Conservation (phyloP, 2,797 vertebrate species). For the Momotus momota region DNA sequence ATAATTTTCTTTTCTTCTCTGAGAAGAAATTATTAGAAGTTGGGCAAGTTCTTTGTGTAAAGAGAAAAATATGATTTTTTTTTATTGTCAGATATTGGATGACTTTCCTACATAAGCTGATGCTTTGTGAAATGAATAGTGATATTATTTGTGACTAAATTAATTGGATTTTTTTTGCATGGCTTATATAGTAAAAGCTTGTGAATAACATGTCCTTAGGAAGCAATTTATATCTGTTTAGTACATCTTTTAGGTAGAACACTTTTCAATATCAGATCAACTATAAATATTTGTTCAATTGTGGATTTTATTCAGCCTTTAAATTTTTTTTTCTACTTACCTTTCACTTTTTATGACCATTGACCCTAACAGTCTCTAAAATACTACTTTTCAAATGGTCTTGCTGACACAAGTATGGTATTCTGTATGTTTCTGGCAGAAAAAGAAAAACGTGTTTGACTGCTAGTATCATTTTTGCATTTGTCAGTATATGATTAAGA, state of each 20-base stretch:
- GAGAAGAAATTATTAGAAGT: not conserved
- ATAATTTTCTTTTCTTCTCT: not conserved
- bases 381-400: not conserved
- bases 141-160: not conserved
- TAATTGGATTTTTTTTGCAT: not conserved
- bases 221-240: not conserved
- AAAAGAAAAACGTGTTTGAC: not conserved
- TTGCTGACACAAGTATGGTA: not conserved
- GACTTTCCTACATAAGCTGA: not conserved
- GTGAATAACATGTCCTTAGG: not conserved
- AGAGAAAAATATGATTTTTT: accelerated
- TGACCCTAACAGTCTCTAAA: not conserved
- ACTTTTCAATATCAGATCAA: not conserved
- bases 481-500: not conserved
- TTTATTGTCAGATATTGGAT: not conserved
- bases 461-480: not conserved
- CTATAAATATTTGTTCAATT: not conserved
- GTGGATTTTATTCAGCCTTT: not conserved
- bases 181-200: not conserved
- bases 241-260: not conserved
- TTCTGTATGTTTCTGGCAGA: not conserved
- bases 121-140: not conserved
- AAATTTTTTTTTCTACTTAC: not conserved
- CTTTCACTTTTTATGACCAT: not conserved
- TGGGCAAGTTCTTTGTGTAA: not conserved